phyloP scores from a whole-genome alignment of 2,888 invertebrate genomes.

The Pristionchus japonicus region DNA sequence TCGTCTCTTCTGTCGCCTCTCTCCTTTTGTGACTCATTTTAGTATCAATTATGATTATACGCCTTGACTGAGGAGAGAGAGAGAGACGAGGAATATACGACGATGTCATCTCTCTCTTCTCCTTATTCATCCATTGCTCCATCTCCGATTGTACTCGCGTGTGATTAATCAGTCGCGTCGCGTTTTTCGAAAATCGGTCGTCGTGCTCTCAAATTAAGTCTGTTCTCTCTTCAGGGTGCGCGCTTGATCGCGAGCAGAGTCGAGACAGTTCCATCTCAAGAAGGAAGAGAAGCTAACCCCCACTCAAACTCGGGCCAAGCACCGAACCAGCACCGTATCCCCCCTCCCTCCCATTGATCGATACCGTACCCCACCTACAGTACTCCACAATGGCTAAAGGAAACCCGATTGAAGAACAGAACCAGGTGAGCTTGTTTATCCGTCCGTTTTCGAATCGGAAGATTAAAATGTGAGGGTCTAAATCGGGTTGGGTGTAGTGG shows the following conservation, averaged over 20 bases:
- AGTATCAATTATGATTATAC: constrained; percentile 16
- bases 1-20: neutral
- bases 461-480: neutral
- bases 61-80: neutral
- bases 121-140: neutral
- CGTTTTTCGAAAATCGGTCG: neutral
- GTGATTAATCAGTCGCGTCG: neutral
- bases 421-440: constrained; percentile 13
- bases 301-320: neutral
- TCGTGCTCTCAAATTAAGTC: neutral
- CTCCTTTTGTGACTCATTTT: constrained; percentile 3
- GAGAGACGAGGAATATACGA: neutral
- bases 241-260: neutral
- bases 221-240: neutral
- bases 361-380: neutral
- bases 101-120: neutral
- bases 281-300: neutral
- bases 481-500: neutral
- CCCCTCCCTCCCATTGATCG: neutral
- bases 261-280: neutral
- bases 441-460: neutral
- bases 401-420: constrained; percentile 42
- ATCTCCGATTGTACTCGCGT: neutral
- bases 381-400: constrained; percentile 31
- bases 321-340: neutral